A percentile compares a stretch with the other conserved stretches of the same genome.
These are phyloP conservation scores for Encarsia formosa DNA, from an alignment of 2,888 invertebrate genomes.

Conservation along the genomic window DNA sequence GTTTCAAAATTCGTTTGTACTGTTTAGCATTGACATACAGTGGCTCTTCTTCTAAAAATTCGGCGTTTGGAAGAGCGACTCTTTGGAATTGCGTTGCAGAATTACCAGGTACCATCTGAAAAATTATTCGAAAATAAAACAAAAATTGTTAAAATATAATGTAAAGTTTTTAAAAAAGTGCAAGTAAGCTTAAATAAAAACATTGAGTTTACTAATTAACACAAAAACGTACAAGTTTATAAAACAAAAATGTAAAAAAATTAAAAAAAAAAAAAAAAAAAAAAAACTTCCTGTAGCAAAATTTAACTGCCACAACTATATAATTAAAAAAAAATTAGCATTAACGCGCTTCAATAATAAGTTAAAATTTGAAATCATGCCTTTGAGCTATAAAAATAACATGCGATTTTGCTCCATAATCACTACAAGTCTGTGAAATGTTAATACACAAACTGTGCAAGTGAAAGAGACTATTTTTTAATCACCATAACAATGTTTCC, in stretches of 20 bases:
- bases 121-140: background rate
- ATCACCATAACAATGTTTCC: constrained; percentile 76
- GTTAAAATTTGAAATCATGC: no score
- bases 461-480: constrained; percentile 43
- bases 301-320: no score
- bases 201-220: no score
- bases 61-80: constrained; percentile 61
- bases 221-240: no score
- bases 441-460: constrained; percentile 41
- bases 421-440: constrained; percentile 46
- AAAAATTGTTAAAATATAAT: background rate
- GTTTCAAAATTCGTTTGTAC: constrained; percentile 91
- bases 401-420: constrained; percentile 42
- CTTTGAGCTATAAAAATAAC: constrained; percentile 1
- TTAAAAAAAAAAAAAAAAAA: no score
- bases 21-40: constrained; percentile 98
- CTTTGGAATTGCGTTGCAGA: constrained; percentile 57
- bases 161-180: background rate
- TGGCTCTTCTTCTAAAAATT: constrained; percentile 85
- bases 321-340: no score
- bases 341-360: no score
- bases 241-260: no score
- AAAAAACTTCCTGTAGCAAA: no score
- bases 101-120: constrained; percentile 58
- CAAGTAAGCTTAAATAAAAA: no score